Conservation (phyloP, 2,797 vertebrate species). For the Muraenolepis orangiensis region DNA sequence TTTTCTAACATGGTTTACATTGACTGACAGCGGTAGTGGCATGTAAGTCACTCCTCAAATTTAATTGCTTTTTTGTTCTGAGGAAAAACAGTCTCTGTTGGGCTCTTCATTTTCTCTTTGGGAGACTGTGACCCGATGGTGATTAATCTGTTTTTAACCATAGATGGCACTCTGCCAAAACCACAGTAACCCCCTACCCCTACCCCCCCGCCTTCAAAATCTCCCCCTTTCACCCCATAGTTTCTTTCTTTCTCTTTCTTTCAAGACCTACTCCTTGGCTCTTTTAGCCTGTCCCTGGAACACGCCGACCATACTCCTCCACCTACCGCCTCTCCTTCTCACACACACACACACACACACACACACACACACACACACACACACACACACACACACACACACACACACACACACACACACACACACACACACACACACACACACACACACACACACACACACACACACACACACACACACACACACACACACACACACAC, state of each 20-base stretch:
- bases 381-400: slow-evolving; percentile 5
- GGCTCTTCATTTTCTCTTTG: slow-evolving; percentile 46
- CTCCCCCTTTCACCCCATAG: slow-evolving; percentile 51
- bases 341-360: neutral
- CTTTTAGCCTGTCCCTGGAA: neutral
- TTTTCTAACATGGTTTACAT: neutral
- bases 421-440: slow-evolving; percentile 9
- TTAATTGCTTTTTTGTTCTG: neutral
- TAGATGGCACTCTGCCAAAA: slow-evolving; percentile 60
- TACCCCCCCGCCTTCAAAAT: slow-evolving; percentile 1
- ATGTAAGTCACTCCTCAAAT: neutral
- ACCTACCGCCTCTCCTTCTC: neutral
- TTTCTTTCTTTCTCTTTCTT: slow-evolving; percentile 50
- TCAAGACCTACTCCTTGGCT: slow-evolving; percentile 39
- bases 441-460: slow-evolving; percentile 2
- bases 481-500: slow-evolving; percentile 2
- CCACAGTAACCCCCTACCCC: slow-evolving; percentile 48
- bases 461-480: slow-evolving; percentile 19
- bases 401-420: neutral
- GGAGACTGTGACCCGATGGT: slow-evolving; percentile 68
- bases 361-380: neutral
- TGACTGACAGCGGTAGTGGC: slow-evolving; percentile 1
- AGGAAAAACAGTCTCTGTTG: neutral
- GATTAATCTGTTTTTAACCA: slow-evolving; percentile 80
- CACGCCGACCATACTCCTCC: slow-evolving; percentile 5